Conservation (phyloP, 2,797 vertebrate genomes). For the Oryzias sinensis region DNA sequence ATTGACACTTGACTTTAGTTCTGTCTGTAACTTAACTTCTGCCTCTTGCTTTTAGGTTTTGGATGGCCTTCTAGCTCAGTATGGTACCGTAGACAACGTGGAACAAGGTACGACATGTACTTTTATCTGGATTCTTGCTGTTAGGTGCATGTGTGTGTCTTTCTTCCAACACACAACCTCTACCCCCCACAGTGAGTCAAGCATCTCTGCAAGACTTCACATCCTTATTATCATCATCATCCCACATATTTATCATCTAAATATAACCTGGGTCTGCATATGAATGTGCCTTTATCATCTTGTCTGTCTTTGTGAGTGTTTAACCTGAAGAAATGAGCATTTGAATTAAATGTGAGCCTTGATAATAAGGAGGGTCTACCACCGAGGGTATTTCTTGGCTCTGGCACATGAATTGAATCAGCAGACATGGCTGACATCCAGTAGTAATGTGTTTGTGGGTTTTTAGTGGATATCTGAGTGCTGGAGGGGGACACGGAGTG, state of each 20-base stretch:
- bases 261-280: conserved; percentile 57
- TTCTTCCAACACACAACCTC: conserved; percentile 46
- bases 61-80: conserved; percentile 90
- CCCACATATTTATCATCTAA: conserved; percentile 61
- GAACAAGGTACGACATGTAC: conserved; percentile 86
- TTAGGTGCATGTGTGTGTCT: conserved; percentile 41
- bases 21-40: conserved; percentile 27
- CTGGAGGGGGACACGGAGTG: conserved; percentile 51
- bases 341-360: conserved; percentile 42
- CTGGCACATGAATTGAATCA: conserved; percentile 61
- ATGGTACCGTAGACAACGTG: conserved; percentile 92
- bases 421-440: conserved; percentile 60
- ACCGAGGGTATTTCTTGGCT: conserved; percentile 30
- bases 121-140: conserved; percentile 29
- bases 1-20: neutral
- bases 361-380: conserved; percentile 58
- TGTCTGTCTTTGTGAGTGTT: conserved; percentile 29
- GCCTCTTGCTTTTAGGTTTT: conserved; percentile 80
- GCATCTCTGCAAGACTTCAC: conserved; percentile 10
- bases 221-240: conserved; percentile 47
- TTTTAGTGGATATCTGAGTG: conserved; percentile 27
- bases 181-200: conserved; percentile 44
- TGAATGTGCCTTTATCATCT: conserved; percentile 55
- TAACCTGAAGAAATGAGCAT: conserved; percentile 19
- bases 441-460: conserved; percentile 38